A percentile compares a stretch with the other conserved stretches of the same genome.
Evolutionary conservation across 2,113 vertebrate species (phyloP).

Genomic region (Oryctolagus cuniculus): mOryCun1.1 NC_091436.1:11968501-11969000

Average conservation of each 20-base stretch:
- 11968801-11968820: slow-evolving; percentile 91
- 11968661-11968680: slow-evolving; percentile 92
- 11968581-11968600: slow-evolving; percentile 70
- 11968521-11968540: slow-evolving; percentile 32
- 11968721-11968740: slow-evolving; percentile 92
- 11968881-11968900: slow-evolving; percentile 85
- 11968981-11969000: slow-evolving; percentile 75
- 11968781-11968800: slow-evolving; percentile 93
- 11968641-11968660: slow-evolving; percentile 88
- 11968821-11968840: slow-evolving; percentile 90
- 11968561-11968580: slow-evolving; percentile 76
- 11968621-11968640: slow-evolving; percentile 84
- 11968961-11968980: slow-evolving; percentile 84
- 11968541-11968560: slow-evolving; percentile 80
- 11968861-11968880: slow-evolving; percentile 87
- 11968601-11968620: slow-evolving; percentile 77
- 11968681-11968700: slow-evolving; percentile 92
- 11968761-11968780: slow-evolving; percentile 93
- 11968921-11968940: slow-evolving; percentile 90
- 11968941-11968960: slow-evolving; percentile 85
- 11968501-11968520: slow-evolving; percentile 71
- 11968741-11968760: slow-evolving; percentile 91
- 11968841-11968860: slow-evolving; percentile 88
- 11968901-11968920: slow-evolving; percentile 90
- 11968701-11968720: slow-evolving; percentile 90